These are phyloP conservation scores for Prunella fulvescens DNA, from an alignment of 2,113 vertebrate species.

Conservation along the genomic window DNA sequence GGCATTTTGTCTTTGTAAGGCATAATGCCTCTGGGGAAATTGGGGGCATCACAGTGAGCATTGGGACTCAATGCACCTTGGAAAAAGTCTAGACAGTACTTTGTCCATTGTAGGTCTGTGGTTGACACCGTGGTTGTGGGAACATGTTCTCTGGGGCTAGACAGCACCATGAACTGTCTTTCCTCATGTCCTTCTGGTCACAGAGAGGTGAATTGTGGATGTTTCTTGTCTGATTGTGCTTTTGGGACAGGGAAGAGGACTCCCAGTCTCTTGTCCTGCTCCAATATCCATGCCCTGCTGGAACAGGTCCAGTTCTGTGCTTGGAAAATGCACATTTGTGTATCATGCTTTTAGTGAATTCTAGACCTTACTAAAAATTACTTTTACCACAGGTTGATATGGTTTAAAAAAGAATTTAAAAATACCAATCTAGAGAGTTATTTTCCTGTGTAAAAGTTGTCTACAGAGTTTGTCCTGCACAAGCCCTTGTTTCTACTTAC, in stretches of 20 bases:
- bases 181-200: background rate
- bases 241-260: background rate
- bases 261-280: background rate
- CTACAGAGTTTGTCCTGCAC: background rate
- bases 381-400: background rate
- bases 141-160: background rate
- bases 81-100: slow-evolving; percentile 12
- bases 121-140: background rate
- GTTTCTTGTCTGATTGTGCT: background rate
- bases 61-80: slow-evolving; percentile 31
- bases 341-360: background rate
- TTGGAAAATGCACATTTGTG: background rate
- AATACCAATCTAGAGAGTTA: background rate
- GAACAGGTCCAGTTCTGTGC: background rate
- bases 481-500: background rate
- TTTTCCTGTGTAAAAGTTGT: background rate
- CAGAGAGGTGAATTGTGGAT: background rate
- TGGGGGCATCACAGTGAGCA: slow-evolving; percentile 21
- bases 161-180: background rate
- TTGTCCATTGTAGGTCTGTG: background rate
- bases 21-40: slow-evolving; percentile 39
- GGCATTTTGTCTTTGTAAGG: slow-evolving; percentile 58
- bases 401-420: background rate
- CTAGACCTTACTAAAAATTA: background rate
- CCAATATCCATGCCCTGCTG: background rate